Percentiles rank a stretch among this genome's conserved stretches.
Evolutionary conservation across 2,888 invertebrate genomes (phyloP).

Genomic region (Pandemis cinnamomeana): DNA sequence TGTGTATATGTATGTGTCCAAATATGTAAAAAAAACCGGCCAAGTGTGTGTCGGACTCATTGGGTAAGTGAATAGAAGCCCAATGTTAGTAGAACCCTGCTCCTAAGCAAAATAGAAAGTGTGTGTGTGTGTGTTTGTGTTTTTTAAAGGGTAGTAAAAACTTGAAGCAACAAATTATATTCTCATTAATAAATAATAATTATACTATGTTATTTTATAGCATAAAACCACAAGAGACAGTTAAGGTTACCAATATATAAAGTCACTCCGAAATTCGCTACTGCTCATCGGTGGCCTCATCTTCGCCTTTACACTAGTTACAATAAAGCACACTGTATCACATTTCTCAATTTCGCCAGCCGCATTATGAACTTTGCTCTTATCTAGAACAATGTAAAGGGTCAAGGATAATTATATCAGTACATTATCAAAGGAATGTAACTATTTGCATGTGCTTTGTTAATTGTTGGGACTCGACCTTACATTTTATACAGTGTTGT

Average conservation of each 20-base stretch:
- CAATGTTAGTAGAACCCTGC: no score
- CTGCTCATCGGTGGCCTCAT: background rate
- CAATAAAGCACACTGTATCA: background rate
- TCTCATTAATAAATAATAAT: no score
- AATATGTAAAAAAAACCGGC: no score
- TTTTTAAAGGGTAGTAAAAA: no score
- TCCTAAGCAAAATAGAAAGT: no score
- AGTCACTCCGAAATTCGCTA: background rate
- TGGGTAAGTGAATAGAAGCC: no score
- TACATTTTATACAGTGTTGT: background rate
- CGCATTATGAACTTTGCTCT: constrained; percentile 12
- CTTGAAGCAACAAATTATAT: no score
- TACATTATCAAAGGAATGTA: background rate
- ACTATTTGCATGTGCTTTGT: constrained; percentile 2
- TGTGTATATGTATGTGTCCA: no score
- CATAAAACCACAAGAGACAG: background rate
- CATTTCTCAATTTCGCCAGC: constrained; percentile 7
- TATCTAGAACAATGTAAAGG: constrained; percentile 19
- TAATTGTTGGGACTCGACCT: background rate
- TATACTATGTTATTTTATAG: no score
- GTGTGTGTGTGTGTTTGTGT: no score
- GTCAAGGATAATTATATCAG: constrained; percentile 26
- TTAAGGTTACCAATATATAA: background rate
- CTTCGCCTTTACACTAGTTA: background rate
- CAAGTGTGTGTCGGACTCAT: no score